A percentile compares a stretch with the other conserved stretches of the same genome.
Evolutionary conservation across 2,797 vertebrate species (phyloP).

Genomic region (Mus minutoides): DNA sequence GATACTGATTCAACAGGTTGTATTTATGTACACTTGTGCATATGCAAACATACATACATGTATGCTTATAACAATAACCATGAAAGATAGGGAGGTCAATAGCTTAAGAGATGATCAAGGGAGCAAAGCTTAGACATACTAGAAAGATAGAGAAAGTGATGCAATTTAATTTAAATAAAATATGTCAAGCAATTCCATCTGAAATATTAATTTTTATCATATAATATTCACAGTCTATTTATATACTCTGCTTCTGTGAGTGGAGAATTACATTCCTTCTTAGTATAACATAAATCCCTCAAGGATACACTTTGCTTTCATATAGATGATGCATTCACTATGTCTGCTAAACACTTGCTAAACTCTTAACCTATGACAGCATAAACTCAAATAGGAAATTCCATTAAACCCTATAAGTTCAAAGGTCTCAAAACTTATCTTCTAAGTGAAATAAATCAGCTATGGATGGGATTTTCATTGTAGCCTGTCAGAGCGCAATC

Average conservation of each 20-base stretch:
- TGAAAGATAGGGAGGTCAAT: background rate
- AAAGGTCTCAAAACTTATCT: background rate
- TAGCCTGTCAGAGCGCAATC: background rate
- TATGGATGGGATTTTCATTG: background rate
- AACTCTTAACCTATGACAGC: background rate
- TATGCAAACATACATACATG: background rate
- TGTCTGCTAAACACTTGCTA: background rate
- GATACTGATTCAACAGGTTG: background rate
- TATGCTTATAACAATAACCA: background rate
- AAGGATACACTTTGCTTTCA: background rate
- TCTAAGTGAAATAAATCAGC: background rate
- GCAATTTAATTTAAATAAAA: background rate
- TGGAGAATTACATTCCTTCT: background rate
- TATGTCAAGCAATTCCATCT: background rate
- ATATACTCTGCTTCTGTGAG: background rate
- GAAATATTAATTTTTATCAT: background rate
- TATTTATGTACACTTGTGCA: background rate
- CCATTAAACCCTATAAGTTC: background rate
- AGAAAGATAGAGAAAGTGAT: background rate
- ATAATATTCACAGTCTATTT: background rate
- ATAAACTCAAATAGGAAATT: background rate
- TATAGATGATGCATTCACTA: background rate
- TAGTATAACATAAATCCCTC: background rate
- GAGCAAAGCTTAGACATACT: background rate
- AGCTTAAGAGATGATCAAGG: background rate